Evolutionary conservation across 1,140 invertebrate genomes (phyloP).

Genomic region (Lerema accius): DNA sequence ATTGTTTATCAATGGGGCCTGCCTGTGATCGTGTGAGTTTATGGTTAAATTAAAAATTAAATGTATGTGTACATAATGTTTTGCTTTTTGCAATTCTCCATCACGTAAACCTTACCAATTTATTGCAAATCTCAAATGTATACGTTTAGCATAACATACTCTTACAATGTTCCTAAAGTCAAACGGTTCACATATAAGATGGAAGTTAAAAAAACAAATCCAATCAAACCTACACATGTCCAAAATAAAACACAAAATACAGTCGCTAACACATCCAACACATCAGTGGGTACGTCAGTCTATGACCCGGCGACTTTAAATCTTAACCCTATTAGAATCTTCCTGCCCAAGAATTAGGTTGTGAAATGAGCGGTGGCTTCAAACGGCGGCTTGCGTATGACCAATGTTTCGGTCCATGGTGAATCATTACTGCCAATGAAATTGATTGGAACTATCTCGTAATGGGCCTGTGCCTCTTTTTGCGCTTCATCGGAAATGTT

Average conservation of each 20-base stretch:
- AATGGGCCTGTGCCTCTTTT: conserved; percentile 29
- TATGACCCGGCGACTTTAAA: conserved; percentile 67
- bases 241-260: conserved; percentile 5
- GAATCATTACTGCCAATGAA: conserved; percentile 52
- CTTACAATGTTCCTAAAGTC: too few species aligned
- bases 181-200: too few species aligned
- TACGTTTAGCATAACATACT: too few species aligned
- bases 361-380: conserved; percentile 60
- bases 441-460: conserved; percentile 64
- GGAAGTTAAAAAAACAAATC: too few species aligned
- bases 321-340: conserved; percentile 74
- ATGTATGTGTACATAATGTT: too few species aligned
- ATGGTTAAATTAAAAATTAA: too few species aligned
- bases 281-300: conserved; percentile 29
- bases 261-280: background rate
- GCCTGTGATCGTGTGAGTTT: too few species aligned
- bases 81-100: too few species aligned
- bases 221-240: background rate
- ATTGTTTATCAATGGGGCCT: too few species aligned
- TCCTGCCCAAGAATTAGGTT: conserved; percentile 58
- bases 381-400: conserved; percentile 48
- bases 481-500: conserved; percentile 10
- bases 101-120: too few species aligned
- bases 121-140: too few species aligned
- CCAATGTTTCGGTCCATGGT: conserved; percentile 50